Percentiles rank a stretch among this genome's conserved stretches.
Conservation (phyloP, 1,140 invertebrate genomes). For the Bathynomus jamesi region DNA sequence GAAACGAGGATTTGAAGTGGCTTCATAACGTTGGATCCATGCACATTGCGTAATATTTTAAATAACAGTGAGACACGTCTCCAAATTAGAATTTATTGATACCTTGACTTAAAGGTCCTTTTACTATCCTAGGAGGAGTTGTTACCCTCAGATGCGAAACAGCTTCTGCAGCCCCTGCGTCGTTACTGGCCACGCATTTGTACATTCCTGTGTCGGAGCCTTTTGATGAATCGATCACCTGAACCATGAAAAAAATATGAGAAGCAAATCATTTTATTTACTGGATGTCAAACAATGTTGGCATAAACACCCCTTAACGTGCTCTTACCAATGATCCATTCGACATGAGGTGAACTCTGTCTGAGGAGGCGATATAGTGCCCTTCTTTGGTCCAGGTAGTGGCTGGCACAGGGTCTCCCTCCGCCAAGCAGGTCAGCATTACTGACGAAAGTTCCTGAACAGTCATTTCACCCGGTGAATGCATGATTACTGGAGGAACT, state of each 20-base stretch:
- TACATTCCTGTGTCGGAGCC: background rate
- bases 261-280: no score
- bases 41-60: no score
- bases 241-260: background rate
- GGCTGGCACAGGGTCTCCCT: background rate
- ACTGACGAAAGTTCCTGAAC: background rate
- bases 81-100: background rate
- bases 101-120: background rate
- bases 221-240: background rate
- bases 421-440: background rate
- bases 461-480: background rate
- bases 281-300: no score
- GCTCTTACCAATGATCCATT: background rate
- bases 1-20: no score
- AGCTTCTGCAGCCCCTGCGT: slow-evolving; percentile 6
- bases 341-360: background rate
- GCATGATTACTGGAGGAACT: background rate
- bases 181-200: background rate
- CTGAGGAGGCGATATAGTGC: background rate
- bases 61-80: background rate
- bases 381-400: slow-evolving; percentile 1
- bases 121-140: background rate
- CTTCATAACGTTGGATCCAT: no score
- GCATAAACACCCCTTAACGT: background rate
- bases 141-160: background rate